Conservation (phyloP, 2,797 vertebrate genomes). For the Oreonectes daqikongensis region DNA sequence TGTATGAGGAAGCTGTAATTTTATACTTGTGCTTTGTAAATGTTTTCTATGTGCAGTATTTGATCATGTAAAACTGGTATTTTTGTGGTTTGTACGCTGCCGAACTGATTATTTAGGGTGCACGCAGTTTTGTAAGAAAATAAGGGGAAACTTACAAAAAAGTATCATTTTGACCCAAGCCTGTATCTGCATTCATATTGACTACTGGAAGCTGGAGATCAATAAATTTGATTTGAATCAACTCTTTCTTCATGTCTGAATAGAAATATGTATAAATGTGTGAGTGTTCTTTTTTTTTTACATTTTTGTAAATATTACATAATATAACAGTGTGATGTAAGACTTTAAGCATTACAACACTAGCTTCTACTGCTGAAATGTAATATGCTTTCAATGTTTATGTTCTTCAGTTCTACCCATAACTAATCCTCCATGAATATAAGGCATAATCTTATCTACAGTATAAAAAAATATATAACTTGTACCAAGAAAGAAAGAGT, state of each 20-base stretch:
- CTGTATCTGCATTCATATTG: constrained; percentile 97
- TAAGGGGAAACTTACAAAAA: constrained; percentile 57
- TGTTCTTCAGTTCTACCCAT: too few relatives aligned
- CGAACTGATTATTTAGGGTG: constrained; percentile 90
- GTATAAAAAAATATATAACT: too few relatives aligned
- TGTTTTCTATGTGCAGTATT: constrained; percentile 97
- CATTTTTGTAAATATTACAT: too few relatives aligned
- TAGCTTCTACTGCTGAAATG: neutral
- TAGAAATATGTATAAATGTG: too few relatives aligned
- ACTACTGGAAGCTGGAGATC: constrained; percentile 85
- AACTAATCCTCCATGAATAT: too few relatives aligned
- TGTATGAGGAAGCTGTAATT: constrained; percentile 79
- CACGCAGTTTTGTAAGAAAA: constrained; percentile 89
- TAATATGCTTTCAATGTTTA: too few relatives aligned
- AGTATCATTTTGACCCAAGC: constrained; percentile 83
- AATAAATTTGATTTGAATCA: constrained; percentile 90
- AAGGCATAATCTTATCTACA: too few relatives aligned
- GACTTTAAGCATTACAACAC: too few relatives aligned
- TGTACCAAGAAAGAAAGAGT: too few relatives aligned
- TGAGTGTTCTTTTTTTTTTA: too few relatives aligned
- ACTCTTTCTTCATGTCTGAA: constrained; percentile 11
- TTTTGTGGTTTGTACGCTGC: constrained; percentile 93
- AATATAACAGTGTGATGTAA: too few relatives aligned
- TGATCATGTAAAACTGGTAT: constrained; percentile 93
- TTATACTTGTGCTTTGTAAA: constrained; percentile 93